Percentiles rank a stretch among this genome's conserved stretches.
Evolutionary conservation across 2,113 vertebrate species (phyloP).

Genomic region (Nothobranchius kuhntae): DNA sequence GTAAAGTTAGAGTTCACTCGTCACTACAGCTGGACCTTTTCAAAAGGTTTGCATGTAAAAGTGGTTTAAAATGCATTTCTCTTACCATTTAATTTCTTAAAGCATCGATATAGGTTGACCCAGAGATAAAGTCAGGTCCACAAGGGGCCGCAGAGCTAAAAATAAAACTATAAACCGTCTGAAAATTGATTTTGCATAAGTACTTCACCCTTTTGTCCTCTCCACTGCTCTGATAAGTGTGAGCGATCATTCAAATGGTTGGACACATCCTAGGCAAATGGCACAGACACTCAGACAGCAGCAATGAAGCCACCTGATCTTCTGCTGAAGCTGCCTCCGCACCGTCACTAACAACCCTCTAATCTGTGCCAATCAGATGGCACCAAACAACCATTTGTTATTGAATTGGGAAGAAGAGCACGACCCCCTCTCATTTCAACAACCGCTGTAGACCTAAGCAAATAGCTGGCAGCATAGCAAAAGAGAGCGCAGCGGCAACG

Average conservation of each 20-base stretch:
- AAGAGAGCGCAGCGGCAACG: slow-evolving; percentile 46
- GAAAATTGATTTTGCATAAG: slow-evolving; percentile 5
- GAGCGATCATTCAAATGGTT: slow-evolving; percentile 20
- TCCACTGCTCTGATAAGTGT: slow-evolving; percentile 2
- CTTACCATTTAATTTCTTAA: no score
- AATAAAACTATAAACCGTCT: slow-evolving; percentile 3
- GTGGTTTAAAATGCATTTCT: no score
- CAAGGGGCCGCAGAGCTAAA: background rate
- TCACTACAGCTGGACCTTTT: no score
- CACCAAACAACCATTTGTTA: slow-evolving; percentile 69
- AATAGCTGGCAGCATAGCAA: slow-evolving; percentile 45
- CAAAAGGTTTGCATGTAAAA: no score
- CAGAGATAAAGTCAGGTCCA: background rate
- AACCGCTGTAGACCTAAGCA: slow-evolving; percentile 52
- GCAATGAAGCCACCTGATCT: slow-evolving; percentile 40
- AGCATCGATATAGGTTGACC: no score
- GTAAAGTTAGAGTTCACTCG: no score
- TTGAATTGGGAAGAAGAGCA: slow-evolving; percentile 54
- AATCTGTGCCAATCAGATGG: slow-evolving; percentile 77
- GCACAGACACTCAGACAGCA: slow-evolving; percentile 48
- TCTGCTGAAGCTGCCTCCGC: slow-evolving; percentile 64
- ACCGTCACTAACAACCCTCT: slow-evolving; percentile 59
- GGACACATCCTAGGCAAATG: slow-evolving; percentile 6
- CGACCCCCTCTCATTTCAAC: slow-evolving; percentile 55
- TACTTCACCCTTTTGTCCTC: background rate